Evolutionary conservation across 1,140 invertebrate genomes (phyloP).

Genomic region (Drosophila kohkoa): DNA sequence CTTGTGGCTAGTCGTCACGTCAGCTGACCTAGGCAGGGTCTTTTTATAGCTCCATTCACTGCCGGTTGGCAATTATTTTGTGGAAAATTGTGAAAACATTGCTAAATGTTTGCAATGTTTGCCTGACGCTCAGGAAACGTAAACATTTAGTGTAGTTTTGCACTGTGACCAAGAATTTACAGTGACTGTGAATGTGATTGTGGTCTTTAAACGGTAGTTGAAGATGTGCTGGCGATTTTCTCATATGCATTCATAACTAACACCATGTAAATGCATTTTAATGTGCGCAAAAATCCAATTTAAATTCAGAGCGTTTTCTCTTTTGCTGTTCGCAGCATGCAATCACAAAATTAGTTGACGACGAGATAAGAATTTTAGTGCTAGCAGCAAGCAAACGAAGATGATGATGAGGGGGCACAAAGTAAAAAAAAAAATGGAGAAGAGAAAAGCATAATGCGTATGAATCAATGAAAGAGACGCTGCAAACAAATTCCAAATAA

Average conservation of each 20-base stretch:
- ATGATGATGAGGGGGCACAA: not conserved
- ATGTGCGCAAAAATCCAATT: slow-evolving; percentile 83
- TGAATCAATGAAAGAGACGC: slow-evolving; percentile 77
- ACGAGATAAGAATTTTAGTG: slow-evolving; percentile 82
- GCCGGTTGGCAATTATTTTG: slow-evolving; percentile 72
- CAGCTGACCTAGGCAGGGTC: slow-evolving; percentile 47
- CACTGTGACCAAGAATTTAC: slow-evolving; percentile 47
- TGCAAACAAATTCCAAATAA: slow-evolving; percentile 83
- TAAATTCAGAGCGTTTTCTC: slow-evolving; percentile 76
- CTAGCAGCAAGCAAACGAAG: slow-evolving; percentile 13
- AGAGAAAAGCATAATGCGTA: slow-evolving; percentile 63
- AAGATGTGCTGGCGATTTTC: slow-evolving; percentile 16
- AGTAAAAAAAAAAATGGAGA: slow-evolving; percentile 13
- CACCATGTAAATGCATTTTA: slow-evolving; percentile 79
- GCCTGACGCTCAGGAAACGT: slow-evolving; percentile 76
- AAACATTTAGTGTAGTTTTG: slow-evolving; percentile 76
- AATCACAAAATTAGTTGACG: slow-evolving; percentile 82
- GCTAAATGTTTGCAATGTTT: slow-evolving; percentile 80
- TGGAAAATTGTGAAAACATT: slow-evolving; percentile 58
- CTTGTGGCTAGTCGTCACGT: slow-evolving; percentile 74
- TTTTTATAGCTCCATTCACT: slow-evolving; percentile 69
- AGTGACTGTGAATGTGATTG: slow-evolving; percentile 12
- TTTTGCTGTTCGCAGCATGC: slow-evolving; percentile 63
- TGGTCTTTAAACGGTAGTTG: slow-evolving; percentile 9
- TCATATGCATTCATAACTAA: slow-evolving; percentile 83